These are phyloP conservation scores for Tubulanus polymorphus DNA, from an alignment of 2,888 invertebrate species.

Conservation along the genomic window DNA sequence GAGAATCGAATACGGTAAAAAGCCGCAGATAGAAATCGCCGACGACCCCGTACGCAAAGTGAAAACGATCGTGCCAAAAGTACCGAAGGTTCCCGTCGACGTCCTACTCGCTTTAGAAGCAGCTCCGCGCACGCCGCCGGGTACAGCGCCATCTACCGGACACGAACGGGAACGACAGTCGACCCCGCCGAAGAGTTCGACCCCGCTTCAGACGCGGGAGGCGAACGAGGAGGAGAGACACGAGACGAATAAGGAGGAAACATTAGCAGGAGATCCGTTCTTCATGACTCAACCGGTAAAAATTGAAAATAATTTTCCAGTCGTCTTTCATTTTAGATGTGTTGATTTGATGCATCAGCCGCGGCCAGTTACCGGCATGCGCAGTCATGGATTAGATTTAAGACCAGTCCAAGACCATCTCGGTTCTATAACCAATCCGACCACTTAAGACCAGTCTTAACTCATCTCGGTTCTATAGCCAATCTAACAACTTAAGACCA, in stretches of 20 bases:
- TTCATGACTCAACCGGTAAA: constrained; percentile 46
- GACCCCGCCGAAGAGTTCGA: constrained; percentile 14
- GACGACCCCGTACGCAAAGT: constrained; percentile 31
- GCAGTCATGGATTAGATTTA: too few species aligned
- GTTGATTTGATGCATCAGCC: too few species aligned
- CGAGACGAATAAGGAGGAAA: background rate
- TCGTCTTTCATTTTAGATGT: background rate
- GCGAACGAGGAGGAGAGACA: background rate
- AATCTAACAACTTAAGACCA: too few species aligned
- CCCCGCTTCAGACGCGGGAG: constrained; percentile 10
- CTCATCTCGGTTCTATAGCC: too few species aligned
- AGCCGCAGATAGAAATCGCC: constrained; percentile 31
- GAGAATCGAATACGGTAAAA: constrained; percentile 23
- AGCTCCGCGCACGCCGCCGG: constrained; percentile 8
- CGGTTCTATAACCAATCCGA: too few species aligned
- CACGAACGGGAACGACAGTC: too few species aligned
- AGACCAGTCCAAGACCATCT: too few species aligned
- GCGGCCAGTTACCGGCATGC: too few species aligned
- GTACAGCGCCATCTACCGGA: too few species aligned
- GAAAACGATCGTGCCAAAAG: constrained; percentile 34
- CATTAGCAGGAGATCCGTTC: constrained; percentile 34
- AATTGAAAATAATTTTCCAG: background rate
- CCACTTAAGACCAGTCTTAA: too few species aligned
- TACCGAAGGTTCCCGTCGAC: constrained; percentile 43
- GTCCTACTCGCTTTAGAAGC: constrained; percentile 38